phyloP scores from a whole-genome alignment of 2,113 vertebrate genomes.

The Hassar affinis region DNA sequence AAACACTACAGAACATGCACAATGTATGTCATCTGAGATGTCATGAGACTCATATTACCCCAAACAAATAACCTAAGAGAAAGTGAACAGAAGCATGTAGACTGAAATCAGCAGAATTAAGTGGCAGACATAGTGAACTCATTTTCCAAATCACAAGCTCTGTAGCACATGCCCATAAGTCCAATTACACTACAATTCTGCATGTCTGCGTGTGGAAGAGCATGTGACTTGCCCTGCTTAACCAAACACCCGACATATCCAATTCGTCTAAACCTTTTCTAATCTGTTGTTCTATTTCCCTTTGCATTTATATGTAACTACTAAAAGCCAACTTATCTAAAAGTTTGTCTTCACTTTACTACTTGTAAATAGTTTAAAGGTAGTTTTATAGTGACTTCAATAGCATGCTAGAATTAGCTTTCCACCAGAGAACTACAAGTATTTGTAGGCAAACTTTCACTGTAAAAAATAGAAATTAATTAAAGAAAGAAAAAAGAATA shows the following conservation, averaged over 20 bases:
- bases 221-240: constrained; percentile 39
- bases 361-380: background rate
- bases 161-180: constrained; percentile 34
- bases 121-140: constrained; percentile 15
- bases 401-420: background rate
- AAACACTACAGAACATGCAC: background rate
- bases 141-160: constrained; percentile 45
- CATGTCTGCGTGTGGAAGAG: constrained; percentile 45
- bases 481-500: too few species aligned
- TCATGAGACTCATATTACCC: constrained; percentile 1
- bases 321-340: background rate
- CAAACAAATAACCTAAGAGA: background rate
- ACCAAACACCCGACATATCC: background rate
- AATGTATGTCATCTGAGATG: background rate
- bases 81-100: background rate
- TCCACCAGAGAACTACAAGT: background rate
- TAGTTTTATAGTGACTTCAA: background rate
- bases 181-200: constrained; percentile 43
- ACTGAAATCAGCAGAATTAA: constrained; percentile 5
- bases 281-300: background rate
- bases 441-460: background rate
- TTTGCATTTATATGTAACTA: background rate
- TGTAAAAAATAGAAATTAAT: background rate
- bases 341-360: background rate
- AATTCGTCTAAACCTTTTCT: background rate